Conservation (phyloP, 2,888 invertebrate genomes). For the Blera fallax region DNA sequence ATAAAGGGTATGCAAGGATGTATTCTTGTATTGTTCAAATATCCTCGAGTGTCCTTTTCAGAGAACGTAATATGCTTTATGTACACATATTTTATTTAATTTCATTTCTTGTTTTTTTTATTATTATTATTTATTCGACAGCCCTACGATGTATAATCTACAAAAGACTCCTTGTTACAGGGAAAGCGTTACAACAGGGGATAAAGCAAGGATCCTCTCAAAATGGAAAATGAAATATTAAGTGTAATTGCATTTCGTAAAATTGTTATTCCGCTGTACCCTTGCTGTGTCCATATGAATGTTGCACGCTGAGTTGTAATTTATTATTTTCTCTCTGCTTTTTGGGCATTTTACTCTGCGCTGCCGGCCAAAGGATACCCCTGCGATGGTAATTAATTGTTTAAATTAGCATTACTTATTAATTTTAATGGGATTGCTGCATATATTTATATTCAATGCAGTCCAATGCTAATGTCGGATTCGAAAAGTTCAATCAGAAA, state of each 20-base stretch:
- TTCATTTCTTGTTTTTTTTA: background rate
- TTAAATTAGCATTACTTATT: slow-evolving; percentile 63
- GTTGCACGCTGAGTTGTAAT: slow-evolving; percentile 14
- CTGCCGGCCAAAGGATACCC: background rate
- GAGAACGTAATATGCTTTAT: slow-evolving; percentile 41
- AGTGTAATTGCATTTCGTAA: slow-evolving; percentile 62
- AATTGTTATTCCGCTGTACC: slow-evolving; percentile 47
- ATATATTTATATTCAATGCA: slow-evolving; percentile 4
- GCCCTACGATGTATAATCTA: background rate
- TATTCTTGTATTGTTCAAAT: slow-evolving; percentile 39
- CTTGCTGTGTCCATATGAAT: background rate
- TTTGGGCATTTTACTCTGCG: background rate
- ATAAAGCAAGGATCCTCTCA: slow-evolving; percentile 1
- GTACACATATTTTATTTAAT: slow-evolving; percentile 41
- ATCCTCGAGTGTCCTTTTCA: slow-evolving; percentile 42
- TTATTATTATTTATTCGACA: slow-evolving; percentile 1
- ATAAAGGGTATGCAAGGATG: slow-evolving; percentile 9
- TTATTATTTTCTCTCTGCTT: background rate
- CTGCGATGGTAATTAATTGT: slow-evolving; percentile 44
- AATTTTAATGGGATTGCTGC: slow-evolving; percentile 51
- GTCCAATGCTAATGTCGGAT: background rate
- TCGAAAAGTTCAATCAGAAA: background rate
- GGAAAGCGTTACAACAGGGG: background rate
- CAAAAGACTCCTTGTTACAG: slow-evolving; percentile 1
- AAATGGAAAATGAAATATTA: slow-evolving; percentile 63